Conservation (phyloP, 2,797 vertebrate species). For the Pampus argenteus region DNA sequence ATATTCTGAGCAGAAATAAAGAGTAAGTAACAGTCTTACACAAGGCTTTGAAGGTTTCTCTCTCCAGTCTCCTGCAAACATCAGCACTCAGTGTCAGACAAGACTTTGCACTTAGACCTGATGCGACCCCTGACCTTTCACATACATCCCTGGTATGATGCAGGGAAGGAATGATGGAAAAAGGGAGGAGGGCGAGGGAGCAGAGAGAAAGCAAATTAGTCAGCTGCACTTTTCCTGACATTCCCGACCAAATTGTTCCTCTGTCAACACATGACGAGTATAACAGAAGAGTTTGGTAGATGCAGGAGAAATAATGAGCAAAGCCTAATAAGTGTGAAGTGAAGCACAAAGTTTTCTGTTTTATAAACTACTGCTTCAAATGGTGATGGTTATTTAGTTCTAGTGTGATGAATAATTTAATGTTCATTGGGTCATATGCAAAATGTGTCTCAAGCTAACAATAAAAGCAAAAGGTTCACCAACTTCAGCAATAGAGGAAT, state of each 20-base stretch:
- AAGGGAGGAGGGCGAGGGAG: not conserved
- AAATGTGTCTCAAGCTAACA: not conserved
- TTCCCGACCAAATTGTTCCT: slow-evolving; percentile 16
- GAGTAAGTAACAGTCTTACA: slow-evolving; percentile 28
- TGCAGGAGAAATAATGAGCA: slow-evolving; percentile 12
- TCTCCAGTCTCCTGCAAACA: slow-evolving; percentile 43
- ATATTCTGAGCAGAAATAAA: slow-evolving; percentile 58
- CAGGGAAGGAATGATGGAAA: slow-evolving; percentile 13
- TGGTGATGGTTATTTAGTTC: not conserved
- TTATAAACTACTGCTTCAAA: not conserved
- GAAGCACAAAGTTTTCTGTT: not conserved
- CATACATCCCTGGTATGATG: slow-evolving; percentile 29
- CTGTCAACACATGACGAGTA: not conserved
- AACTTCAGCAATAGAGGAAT: not conserved
- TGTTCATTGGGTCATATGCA: not conserved
- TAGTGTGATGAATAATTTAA: not conserved
- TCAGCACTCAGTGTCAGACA: slow-evolving; percentile 37
- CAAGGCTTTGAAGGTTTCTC: slow-evolving; percentile 52
- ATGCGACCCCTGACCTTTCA: slow-evolving; percentile 53
- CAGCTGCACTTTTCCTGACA: not conserved
- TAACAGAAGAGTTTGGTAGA: slow-evolving; percentile 1
- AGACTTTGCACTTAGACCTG: slow-evolving; percentile 31
- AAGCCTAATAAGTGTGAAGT: not conserved
- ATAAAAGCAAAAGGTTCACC: not conserved
- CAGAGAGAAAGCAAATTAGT: not conserved